These are phyloP conservation scores for Hylomyscus alleni DNA, from an alignment of 2,797 vertebrate species.

Conservation along the genomic window DNA sequence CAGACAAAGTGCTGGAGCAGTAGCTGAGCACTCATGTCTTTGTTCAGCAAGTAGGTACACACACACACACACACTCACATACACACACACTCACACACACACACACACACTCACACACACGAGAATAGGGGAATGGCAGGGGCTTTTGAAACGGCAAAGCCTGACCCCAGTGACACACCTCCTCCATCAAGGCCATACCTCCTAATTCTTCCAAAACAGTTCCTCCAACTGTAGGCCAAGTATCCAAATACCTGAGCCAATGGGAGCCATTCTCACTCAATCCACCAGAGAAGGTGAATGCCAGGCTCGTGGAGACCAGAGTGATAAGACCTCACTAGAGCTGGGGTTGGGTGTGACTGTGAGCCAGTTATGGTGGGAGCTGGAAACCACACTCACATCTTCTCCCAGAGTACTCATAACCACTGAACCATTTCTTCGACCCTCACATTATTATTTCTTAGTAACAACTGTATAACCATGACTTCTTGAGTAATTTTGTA, in stretches of 20 bases:
- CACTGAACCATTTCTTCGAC: background rate
- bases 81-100: no score
- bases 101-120: no score
- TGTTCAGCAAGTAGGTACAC: no score
- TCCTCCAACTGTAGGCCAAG: background rate
- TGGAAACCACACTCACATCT: background rate
- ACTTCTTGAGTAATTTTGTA: conserved; percentile 19
- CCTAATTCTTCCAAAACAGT: background rate
- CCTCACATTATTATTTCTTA: background rate
- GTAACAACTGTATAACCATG: background rate
- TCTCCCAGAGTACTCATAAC: background rate
- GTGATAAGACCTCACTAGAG: background rate
- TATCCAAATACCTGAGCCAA: background rate
- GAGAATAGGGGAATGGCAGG: no score
- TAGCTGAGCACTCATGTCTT: background rate
- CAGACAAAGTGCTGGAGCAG: background rate
- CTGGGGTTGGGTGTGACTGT: background rate
- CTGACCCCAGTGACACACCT: background rate
- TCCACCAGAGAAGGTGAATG: background rate
- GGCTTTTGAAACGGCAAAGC: background rate
- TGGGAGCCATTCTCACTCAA: background rate
- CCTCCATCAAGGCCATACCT: background rate
- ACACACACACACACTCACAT: no score
- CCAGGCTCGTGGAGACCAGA: background rate
- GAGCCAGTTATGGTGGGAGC: background rate